Evolutionary conservation across 1,140 invertebrate genomes (phyloP).

Genomic region (Hormaphis cornu): DNA sequence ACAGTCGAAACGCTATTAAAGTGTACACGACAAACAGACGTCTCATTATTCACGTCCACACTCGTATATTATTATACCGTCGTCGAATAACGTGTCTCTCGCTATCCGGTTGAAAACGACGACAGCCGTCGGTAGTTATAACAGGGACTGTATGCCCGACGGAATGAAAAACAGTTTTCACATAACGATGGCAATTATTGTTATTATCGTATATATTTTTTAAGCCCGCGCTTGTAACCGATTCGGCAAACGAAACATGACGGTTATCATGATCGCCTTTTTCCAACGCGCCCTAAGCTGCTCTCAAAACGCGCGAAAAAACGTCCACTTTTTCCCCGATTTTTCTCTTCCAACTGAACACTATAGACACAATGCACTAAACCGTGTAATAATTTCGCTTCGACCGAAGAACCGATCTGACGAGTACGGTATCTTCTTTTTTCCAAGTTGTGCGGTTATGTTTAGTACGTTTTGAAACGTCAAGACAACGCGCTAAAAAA

Average conservation of each 20-base stretch:
- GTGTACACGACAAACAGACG: conserved; percentile 10
- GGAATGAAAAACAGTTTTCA: conserved; percentile 20
- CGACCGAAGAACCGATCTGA: too few species aligned
- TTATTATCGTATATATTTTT: background rate
- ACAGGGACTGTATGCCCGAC: background rate
- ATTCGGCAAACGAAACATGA: background rate
- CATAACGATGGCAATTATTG: conserved; percentile 28
- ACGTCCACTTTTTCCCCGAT: too few species aligned
- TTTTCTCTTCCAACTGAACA: too few species aligned
- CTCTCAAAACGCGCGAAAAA: background rate
- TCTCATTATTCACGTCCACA: conserved; percentile 28
- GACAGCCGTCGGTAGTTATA: conserved; percentile 13
- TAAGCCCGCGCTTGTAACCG: background rate
- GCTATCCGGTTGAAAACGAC: background rate
- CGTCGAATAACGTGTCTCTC: background rate
- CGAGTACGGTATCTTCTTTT: too few species aligned
- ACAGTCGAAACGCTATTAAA: too few species aligned
- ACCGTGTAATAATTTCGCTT: too few species aligned
- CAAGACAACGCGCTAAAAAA: too few species aligned
- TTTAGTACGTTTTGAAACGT: too few species aligned
- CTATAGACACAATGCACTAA: too few species aligned
- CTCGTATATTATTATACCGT: too few species aligned
- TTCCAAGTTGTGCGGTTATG: too few species aligned
- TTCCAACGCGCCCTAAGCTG: background rate
- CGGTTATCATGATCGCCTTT: too few species aligned